Evolutionary conservation across 2,888 invertebrate genomes (phyloP).

Genomic region (Tetramorium bicarinatum): DNA sequence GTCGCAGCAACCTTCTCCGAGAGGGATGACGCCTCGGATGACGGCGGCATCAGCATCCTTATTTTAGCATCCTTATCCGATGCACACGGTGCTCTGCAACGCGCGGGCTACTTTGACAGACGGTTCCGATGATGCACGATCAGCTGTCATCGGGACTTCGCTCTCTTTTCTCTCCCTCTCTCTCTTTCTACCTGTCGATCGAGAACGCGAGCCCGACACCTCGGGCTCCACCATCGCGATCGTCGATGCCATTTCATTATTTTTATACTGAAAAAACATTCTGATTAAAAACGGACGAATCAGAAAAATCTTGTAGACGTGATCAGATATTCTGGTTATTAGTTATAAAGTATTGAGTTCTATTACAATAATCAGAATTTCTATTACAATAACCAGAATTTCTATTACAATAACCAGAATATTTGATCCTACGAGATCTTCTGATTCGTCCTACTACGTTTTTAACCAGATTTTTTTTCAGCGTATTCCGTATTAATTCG

Average conservation of each 20-base stretch:
- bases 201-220: conserved; percentile 22
- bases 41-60: conserved; percentile 16
- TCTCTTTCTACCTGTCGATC: conserved; percentile 20
- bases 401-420: too few relatives aligned
- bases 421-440: too few relatives aligned
- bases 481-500: not conserved
- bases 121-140: conserved; percentile 31
- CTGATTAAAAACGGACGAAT: too few relatives aligned
- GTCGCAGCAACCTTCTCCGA: conserved; percentile 41
- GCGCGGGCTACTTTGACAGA: conserved; percentile 43
- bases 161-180: conserved; percentile 12
- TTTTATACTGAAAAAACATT: too few relatives aligned
- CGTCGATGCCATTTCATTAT: not conserved
- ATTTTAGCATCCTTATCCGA: conserved; percentile 58
- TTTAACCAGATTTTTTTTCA: too few relatives aligned
- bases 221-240: conserved; percentile 17
- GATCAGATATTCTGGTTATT: too few relatives aligned
- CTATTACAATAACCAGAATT: too few relatives aligned
- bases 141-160: conserved; percentile 49
- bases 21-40: conserved; percentile 35
- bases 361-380: too few relatives aligned
- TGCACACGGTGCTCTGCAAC: not conserved
- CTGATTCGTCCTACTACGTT: too few relatives aligned
- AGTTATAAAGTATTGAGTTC: too few relatives aligned
- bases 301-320: too few relatives aligned